Conservation (phyloP, 2,113 vertebrate genomes). For the Baryphthengus martii region DNA sequence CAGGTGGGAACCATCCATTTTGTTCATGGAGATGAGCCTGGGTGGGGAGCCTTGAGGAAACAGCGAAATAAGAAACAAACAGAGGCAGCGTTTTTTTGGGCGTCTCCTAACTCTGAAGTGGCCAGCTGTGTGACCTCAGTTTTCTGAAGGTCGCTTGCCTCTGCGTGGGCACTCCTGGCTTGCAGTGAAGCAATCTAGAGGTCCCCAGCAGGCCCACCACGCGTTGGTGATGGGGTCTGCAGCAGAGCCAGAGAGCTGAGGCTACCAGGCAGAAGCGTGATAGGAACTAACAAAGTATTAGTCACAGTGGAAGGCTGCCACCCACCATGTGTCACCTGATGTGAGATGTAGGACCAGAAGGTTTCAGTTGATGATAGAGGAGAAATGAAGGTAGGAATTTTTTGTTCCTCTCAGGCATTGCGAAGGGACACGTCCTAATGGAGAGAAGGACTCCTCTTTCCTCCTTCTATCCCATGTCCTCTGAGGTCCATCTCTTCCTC, state of each 20-base stretch:
- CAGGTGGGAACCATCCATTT: neutral
- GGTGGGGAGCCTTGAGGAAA: neutral
- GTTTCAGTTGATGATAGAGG: neutral
- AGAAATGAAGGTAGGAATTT: neutral
- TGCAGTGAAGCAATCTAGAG: neutral
- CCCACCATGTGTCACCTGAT: fast-evolving
- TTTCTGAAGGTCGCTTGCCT: neutral
- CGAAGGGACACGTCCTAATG: neutral
- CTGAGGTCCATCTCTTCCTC: neutral
- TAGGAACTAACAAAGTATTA: neutral
- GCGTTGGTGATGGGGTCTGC: neutral
- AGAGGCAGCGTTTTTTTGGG: neutral
- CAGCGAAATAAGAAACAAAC: neutral
- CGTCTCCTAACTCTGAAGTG: fast-evolving
- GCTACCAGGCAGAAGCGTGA: neutral
- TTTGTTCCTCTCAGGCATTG: neutral
- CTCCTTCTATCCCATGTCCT: neutral
- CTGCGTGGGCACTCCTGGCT: neutral
- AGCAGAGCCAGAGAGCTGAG: neutral
- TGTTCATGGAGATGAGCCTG: neutral
- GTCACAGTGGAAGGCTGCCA: neutral
- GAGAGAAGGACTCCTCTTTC: neutral
- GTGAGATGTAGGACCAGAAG: neutral
- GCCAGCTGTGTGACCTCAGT: neutral
- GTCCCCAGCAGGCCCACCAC: neutral